A percentile compares a stretch with the other conserved stretches of the same genome.
Conservation (phyloP, 92 coral and sea anemone species). For the Palythoa caribaeorum region DNA sequence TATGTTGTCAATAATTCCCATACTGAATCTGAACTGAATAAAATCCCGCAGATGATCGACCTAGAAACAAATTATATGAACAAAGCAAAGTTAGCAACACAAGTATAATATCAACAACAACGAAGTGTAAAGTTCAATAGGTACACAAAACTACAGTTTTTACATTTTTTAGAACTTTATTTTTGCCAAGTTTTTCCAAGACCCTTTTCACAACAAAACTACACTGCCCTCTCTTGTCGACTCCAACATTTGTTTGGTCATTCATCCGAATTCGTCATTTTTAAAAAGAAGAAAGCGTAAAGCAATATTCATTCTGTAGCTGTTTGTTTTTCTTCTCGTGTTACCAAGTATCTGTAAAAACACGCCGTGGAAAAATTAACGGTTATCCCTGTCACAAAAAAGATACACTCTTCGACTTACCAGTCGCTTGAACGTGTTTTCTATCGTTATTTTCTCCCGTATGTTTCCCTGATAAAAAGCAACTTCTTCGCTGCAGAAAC, state of each 20-base stretch:
- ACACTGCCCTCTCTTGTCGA: too few species aligned
- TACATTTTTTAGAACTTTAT: background rate
- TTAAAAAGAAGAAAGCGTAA: background rate
- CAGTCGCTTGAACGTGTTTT: slow-evolving; percentile 87
- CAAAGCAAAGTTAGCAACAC: too few species aligned
- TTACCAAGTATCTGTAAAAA: background rate
- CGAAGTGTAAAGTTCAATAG: background rate
- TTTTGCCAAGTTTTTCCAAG: background rate
- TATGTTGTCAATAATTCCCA: slow-evolving; percentile 97
- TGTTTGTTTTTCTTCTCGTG: background rate
- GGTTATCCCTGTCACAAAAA: too few species aligned
- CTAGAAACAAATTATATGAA: slow-evolving; percentile 28
- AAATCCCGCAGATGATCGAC: slow-evolving; percentile 87
- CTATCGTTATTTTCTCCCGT: slow-evolving; percentile 86
- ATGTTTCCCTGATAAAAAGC: slow-evolving; percentile 95
- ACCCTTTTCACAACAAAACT: background rate
- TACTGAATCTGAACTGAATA: slow-evolving; percentile 89
- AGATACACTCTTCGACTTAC: slow-evolving; percentile 45
- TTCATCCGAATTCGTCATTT: too few species aligned
- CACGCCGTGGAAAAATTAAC: background rate
- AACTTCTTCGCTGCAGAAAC: slow-evolving; percentile 84
- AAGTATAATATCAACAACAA: background rate
- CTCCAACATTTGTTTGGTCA: too few species aligned
- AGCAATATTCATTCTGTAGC: background rate
- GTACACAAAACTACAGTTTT: background rate